These are phyloP conservation scores for Daphoenositta chrysoptera DNA, from an alignment of 2,113 vertebrate species.

Conservation along the genomic window DNA sequence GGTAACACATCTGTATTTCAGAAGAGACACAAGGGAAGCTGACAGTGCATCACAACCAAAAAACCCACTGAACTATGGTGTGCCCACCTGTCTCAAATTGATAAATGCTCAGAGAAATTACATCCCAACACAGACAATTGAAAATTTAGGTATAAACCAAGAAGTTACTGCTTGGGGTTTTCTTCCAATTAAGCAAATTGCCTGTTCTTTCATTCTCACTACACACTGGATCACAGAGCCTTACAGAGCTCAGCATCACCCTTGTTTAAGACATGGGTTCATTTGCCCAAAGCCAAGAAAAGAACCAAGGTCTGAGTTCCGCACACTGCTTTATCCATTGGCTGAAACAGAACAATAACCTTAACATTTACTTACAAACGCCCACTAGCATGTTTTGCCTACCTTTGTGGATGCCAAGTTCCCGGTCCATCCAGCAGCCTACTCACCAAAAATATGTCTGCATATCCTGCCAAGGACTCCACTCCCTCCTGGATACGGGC, in stretches of 20 bases:
- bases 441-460: slow-evolving; percentile 95
- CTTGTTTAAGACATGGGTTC: not conserved
- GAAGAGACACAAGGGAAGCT: not conserved
- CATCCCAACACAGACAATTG: not conserved
- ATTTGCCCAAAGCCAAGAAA: not conserved
- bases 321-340: not conserved
- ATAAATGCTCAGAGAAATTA: not conserved
- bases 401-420: not conserved
- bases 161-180: not conserved
- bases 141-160: not conserved
- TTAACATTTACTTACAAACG: not conserved
- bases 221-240: not conserved
- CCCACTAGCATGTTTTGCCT: not conserved
- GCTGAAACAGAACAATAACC: not conserved
- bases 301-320: not conserved
- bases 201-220: not conserved
- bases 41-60: not conserved
- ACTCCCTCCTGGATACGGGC: slow-evolving; percentile 98
- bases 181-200: not conserved
- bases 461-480: slow-evolving; percentile 95
- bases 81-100: not conserved
- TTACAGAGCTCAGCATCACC: not conserved
- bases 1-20: not conserved
- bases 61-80: not conserved
- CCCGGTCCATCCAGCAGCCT: not conserved